A percentile compares a stretch with the other conserved stretches of the same genome.
phyloP scores from a whole-genome alignment of 2,888 invertebrate species.

The Orthonychiurus folsomi region DNA sequence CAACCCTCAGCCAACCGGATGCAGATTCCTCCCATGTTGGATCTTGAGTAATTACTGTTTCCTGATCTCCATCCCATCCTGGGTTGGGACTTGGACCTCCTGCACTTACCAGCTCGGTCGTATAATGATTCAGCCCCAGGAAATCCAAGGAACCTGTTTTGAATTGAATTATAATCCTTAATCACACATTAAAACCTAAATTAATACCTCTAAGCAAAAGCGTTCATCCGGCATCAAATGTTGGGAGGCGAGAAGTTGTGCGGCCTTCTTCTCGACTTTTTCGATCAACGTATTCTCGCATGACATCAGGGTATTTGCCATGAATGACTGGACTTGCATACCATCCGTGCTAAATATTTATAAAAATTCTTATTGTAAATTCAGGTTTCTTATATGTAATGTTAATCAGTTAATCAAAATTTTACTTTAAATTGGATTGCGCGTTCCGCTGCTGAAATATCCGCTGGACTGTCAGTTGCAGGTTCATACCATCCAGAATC shows the following conservation, averaged over 20 bases:
- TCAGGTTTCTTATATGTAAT: too few species aligned
- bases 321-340: conserved; percentile 41
- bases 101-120: conserved; percentile 18
- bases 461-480: conserved; percentile 18
- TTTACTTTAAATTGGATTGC: conserved; percentile 26
- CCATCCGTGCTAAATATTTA: conserved; percentile 45
- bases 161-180: background rate
- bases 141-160: conserved; percentile 29
- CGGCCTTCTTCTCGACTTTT: conserved; percentile 43
- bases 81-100: conserved; percentile 12
- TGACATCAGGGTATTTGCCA: conserved; percentile 42
- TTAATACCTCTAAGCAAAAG: conserved; percentile 30
- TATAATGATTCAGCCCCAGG: conserved; percentile 37
- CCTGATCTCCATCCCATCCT: conserved; percentile 15
- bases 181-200: background rate
- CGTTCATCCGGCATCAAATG: conserved; percentile 29
- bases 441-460: conserved; percentile 30
- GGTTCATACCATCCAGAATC: conserved; percentile 34
- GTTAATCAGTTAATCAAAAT: too few species aligned
- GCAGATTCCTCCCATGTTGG: conserved; percentile 26
- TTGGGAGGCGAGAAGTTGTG: conserved; percentile 32
- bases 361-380: conserved; percentile 5
- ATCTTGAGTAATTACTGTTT: conserved; percentile 20
- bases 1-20: conserved; percentile 32
- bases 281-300: conserved; percentile 42